Percentiles rank a stretch among this genome's conserved stretches.
Conservation (phyloP, 2,113 vertebrate species). For the Coryphaenoides rupestris region DNA sequence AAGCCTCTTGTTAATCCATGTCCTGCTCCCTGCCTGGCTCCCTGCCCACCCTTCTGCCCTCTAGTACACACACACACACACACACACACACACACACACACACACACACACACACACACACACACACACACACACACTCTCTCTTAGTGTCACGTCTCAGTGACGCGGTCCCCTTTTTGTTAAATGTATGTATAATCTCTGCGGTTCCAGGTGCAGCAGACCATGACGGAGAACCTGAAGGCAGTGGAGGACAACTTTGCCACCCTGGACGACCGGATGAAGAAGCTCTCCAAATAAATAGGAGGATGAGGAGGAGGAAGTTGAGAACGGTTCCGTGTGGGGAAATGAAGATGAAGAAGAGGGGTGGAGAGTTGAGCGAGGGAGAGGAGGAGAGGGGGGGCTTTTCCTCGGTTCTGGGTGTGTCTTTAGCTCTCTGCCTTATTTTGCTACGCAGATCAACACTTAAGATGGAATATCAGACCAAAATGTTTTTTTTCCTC, state of each 20-base stretch:
- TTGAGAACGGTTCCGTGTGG: constrained; percentile 45
- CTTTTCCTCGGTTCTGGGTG: constrained; percentile 29
- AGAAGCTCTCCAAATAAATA: constrained; percentile 81
- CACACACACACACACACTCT: not conserved
- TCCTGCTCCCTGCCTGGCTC: too few relatives aligned
- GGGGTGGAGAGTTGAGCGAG: constrained; percentile 40
- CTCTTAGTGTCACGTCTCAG: not conserved
- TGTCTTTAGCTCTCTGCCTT: constrained; percentile 35
- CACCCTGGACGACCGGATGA: constrained; percentile 82
- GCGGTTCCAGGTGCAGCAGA: constrained; percentile 80
- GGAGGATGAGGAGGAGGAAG: not conserved
- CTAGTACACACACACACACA: too few relatives aligned
- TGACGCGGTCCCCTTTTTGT: too few relatives aligned
- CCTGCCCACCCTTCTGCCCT: too few relatives aligned
- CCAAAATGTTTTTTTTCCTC: constrained; percentile 53
- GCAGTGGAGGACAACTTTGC: constrained; percentile 84
- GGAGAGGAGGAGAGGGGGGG: constrained; percentile 10
- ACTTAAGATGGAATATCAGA: constrained; percentile 42
- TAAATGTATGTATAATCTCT: too few relatives aligned
- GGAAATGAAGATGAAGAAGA: too few relatives aligned
- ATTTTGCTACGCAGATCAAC: constrained; percentile 49
- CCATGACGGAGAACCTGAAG: constrained; percentile 86
- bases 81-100: too few relatives aligned
- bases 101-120: too few relatives aligned
- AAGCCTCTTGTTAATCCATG: too few relatives aligned